phyloP scores from a whole-genome alignment of 2,888 invertebrate genomes.

The Stenolophus ochropezus region DNA sequence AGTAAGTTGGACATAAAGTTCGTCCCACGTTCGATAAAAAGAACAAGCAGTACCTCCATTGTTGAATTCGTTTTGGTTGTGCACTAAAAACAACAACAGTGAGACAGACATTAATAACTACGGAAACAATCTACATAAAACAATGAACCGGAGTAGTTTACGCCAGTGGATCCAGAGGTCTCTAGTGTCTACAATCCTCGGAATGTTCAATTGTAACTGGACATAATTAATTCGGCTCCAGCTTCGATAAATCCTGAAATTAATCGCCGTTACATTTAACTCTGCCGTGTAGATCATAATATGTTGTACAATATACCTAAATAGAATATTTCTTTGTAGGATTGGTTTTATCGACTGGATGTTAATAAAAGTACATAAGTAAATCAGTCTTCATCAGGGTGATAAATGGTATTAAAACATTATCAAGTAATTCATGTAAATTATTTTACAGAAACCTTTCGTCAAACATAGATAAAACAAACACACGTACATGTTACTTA shows the following conservation, averaged over 20 bases:
- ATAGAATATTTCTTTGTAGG: too few relatives aligned
- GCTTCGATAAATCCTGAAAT: constrained; percentile 54
- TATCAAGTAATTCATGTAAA: too few relatives aligned
- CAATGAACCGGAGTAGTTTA: constrained; percentile 47
- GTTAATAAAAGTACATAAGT: too few relatives aligned
- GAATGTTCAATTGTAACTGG: constrained; percentile 49
- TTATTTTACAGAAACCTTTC: too few relatives aligned
- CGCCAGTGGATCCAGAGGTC: neutral
- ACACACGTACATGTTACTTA: too few relatives aligned
- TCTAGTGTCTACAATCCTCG: constrained; percentile 11
- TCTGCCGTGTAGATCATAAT: too few relatives aligned
- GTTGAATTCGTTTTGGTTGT: constrained; percentile 21
- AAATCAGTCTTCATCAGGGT: too few relatives aligned
- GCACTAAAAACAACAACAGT: constrained; percentile 15
- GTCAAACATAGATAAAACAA: too few relatives aligned
- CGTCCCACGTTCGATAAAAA: constrained; percentile 34
- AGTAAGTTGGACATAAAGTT: constrained; percentile 40
- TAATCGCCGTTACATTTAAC: constrained; percentile 45
- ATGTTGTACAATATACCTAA: too few relatives aligned
- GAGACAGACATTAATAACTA: constrained; percentile 42
- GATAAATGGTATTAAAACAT: too few relatives aligned
- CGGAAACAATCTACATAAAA: constrained; percentile 53
- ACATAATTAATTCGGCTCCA: constrained; percentile 52
- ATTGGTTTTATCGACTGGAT: too few relatives aligned
- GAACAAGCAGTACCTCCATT: constrained; percentile 26